Base-by-base conservation (phyloP, 1,140 invertebrate genomes). In the Prorops nasuta region DNA sequence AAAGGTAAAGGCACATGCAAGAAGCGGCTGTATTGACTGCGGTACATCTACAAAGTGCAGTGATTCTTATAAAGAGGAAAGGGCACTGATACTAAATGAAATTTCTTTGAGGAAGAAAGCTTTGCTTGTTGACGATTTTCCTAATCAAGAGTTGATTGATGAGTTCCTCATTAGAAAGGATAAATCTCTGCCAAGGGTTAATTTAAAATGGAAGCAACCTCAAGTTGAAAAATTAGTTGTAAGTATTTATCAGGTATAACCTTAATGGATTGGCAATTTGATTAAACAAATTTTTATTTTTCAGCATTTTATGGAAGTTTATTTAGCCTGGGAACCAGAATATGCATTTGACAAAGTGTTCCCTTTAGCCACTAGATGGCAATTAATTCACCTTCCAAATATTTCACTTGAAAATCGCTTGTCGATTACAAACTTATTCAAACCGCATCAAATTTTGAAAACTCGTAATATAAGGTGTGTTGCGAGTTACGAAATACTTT, bases 271-370 rank as follows among this genome's bases (percentile, higher is more conserved):
- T n/a, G n/a, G 36, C 34, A 55, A 44, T 37, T 16, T 49, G 28
- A 32, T 40, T 31, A 49, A 48, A 41, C 20, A 8, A 55, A 44
- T 44, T 34, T 44, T 56, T 55, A 52, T 51, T 54, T 78, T 79
- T 44, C 58, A 88, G 83, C 81, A 81, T 67, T 82, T 90, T 58
- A 83, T 89, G 68, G 76, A 74, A 0, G 77, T 74, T 44, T 80
- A 85, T 60, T 65, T 91, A 32, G 77, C 79, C 47, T 94, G 90
- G 90, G 81, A 85, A n/a, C 81, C 85, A 63, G 79, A 84, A 17
- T 91, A 92, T 65, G 80, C 85, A 32, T 84, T 90, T 48, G 82
- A 86, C 55, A 92, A 92, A 72, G 85, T 90, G 51, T 78, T 92
- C 44, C 87, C 89, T 0, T 64, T 94, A 10, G 64, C 88, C 3